These are phyloP conservation scores for Sarcophaga carnaria DNA, from an alignment of 2,888 invertebrate genomes.

Conservation along the genomic window DNA sequence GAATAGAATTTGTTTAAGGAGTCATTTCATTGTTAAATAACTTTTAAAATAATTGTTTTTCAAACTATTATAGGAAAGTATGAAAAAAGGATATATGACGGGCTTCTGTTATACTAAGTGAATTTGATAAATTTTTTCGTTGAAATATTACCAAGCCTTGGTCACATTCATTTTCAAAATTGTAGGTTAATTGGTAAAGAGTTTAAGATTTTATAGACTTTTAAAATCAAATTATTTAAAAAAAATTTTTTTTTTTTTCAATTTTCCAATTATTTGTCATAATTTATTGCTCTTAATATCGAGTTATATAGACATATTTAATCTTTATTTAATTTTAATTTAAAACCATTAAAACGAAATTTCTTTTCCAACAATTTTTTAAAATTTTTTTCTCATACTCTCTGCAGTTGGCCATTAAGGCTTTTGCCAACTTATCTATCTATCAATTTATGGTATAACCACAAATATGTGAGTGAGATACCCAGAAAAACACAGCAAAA, in stretches of 20 bases:
- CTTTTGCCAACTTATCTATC: conserved; percentile 62
- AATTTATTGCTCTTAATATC: too few species aligned
- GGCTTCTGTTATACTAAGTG: neutral
- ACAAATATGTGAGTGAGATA: neutral
- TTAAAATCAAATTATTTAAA: too few species aligned
- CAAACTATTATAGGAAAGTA: neutral
- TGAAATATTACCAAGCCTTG: too few species aligned
- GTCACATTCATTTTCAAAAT: too few species aligned
- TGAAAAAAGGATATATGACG: neutral
- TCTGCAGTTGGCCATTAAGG: conserved; percentile 6
- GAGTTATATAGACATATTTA: too few species aligned
- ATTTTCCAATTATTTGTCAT: too few species aligned
- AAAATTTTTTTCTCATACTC: neutral
- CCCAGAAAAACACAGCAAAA: neutral
- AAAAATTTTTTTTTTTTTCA: too few species aligned
- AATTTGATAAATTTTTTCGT: too few species aligned
- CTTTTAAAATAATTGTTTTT: neutral
- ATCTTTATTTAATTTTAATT: conserved; percentile 41
- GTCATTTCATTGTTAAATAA: neutral
- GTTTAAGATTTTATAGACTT: too few species aligned
- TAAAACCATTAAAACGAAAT: conserved; percentile 21
- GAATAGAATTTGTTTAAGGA: neutral
- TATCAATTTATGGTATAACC: conserved; percentile 52
- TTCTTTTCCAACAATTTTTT: conserved; percentile 21
- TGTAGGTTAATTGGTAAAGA: too few species aligned